phyloP scores from a whole-genome alignment of 2,113 vertebrate genomes.

The Merops nubicus region DNA sequence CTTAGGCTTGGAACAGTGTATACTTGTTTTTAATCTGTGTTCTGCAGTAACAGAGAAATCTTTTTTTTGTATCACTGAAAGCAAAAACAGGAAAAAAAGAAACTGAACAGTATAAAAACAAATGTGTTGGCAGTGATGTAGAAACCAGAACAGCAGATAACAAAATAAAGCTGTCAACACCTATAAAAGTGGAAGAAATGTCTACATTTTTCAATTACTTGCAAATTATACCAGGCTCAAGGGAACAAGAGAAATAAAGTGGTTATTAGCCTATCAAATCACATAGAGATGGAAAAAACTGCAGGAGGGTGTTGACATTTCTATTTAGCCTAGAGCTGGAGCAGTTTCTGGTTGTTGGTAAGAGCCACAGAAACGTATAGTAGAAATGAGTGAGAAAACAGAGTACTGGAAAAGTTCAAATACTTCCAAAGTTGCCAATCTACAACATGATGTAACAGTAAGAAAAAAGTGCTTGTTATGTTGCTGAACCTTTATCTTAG shows the following conservation, averaged over 20 bases:
- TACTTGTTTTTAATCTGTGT: neutral
- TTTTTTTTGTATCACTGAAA: neutral
- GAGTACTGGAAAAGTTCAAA: neutral
- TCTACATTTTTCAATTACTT: neutral
- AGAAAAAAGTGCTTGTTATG: constrained; percentile 32
- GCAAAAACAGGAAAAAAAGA: neutral
- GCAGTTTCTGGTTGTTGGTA: neutral
- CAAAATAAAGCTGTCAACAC: neutral
- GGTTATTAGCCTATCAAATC: neutral
- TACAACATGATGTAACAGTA: neutral
- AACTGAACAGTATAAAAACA: neutral
- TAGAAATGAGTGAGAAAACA: neutral
- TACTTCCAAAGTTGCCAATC: neutral
- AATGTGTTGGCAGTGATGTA: neutral
- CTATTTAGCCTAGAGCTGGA: neutral
- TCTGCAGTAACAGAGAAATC: neutral
- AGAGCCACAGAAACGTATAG: neutral
- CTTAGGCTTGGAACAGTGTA: neutral
- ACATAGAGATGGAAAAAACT: neutral
- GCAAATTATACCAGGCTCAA: neutral
- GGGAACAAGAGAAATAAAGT: neutral
- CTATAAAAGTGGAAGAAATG: neutral
- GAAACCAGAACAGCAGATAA: neutral
- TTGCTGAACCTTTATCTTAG: constrained; percentile 26
- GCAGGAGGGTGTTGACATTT: neutral